Base-by-base conservation (phyloP, 2,888 invertebrate species). In the Ormyrus pomaceus region DNA sequence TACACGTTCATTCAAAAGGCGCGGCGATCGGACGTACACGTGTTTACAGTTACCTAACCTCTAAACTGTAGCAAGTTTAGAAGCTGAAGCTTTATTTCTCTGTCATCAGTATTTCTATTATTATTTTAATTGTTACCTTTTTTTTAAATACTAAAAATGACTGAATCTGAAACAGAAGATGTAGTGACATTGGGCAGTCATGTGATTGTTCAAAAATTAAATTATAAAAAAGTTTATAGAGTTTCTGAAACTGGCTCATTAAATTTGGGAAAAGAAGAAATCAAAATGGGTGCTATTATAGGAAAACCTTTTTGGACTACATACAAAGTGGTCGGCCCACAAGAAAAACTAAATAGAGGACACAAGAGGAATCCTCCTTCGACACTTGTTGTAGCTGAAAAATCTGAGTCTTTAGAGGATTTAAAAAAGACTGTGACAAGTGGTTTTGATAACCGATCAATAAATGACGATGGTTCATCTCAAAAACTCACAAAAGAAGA, bases 401-500 rank as follows among this genome's bases (percentile, higher is more conserved):
- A 93, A 82, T 92, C 92, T 1, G 93, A 93, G 74, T 92, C 94
- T 1, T 92, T 93, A 82, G 93, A 94, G 81, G 93, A 94, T 85
- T 91, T 95, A 58, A 93, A 93, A 72, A 94, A 94, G 19, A 93
- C 93, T 83, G 89, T 89, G 5, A 82, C 92, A 79, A 95, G 95
- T 83, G 96, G 96, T 6, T 91, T 89, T 45, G 98, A 98, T 88
- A 98, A 98, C 89, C 93, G 98, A 82, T 94, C 96, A 85, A 95
- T 98, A 75, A 91, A 93, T 34, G 97, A 97, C 87, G 95, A 94
- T 87, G 95, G 95, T 11, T 93, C 92, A 51, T 97, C 98, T 0
- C 98, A 99, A 91, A 94, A 94, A 82, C 91, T 99, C 6, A 94
- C 96, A 1, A 94, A 95, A 53, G 95, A 95, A 71, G 96, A 98